A percentile compares a stretch with the other conserved stretches of the same genome.
phyloP scores from a whole-genome alignment of 2,113 vertebrate genomes.

The Microtus pennsylvanicus region DNA sequence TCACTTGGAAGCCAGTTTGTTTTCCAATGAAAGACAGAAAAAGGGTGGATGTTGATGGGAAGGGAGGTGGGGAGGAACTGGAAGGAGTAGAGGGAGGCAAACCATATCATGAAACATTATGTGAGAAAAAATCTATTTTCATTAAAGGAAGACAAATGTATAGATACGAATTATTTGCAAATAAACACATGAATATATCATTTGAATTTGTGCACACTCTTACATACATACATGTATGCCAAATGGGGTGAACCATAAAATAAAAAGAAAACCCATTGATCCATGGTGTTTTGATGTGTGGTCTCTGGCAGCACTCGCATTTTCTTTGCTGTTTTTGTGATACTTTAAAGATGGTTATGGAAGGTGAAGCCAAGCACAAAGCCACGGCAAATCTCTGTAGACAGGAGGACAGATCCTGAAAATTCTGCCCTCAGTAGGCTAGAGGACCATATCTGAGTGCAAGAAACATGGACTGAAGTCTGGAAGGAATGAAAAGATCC shows the following conservation, averaged over 20 bases:
- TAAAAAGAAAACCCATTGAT: neutral
- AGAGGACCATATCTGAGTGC: neutral
- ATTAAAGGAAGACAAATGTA: no score
- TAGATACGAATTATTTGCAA: neutral
- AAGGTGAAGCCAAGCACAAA: neutral
- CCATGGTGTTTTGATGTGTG: neutral
- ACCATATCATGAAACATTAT: no score
- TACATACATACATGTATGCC: neutral
- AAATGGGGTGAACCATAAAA: neutral
- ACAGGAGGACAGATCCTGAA: neutral
- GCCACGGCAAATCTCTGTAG: neutral
- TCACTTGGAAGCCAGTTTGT: no score
- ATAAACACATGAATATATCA: neutral
- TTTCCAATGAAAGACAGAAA: no score
- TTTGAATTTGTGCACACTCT: neutral
- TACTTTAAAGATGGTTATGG: neutral
- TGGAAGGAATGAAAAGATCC: neutral
- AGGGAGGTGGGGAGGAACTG: no score
- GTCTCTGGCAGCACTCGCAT: neutral
- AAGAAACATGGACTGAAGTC: neutral
- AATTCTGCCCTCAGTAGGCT: neutral
- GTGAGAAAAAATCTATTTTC: no score
- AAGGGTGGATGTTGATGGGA: no score
- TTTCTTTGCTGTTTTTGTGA: neutral
- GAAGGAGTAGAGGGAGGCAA: no score